phyloP scores from a whole-genome alignment of 2,113 vertebrate species.

The Neodontobutis hainanensis region DNA sequence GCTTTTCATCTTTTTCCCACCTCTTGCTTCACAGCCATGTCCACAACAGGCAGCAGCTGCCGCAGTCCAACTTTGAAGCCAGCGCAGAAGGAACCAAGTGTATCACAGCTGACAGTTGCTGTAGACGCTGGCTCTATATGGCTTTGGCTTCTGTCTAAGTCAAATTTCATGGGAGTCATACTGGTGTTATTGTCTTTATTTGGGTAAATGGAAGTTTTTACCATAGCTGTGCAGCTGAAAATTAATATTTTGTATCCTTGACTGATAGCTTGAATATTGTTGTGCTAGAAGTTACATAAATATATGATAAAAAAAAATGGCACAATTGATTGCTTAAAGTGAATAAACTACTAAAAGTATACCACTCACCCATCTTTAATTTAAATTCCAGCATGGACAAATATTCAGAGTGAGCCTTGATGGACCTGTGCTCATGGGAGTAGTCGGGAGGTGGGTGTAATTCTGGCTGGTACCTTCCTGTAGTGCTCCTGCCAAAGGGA shows the following conservation, averaged over 20 bases:
- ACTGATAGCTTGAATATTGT: background rate
- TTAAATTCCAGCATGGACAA: background rate
- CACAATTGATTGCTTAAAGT: background rate
- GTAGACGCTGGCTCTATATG: background rate
- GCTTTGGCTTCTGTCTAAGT: background rate
- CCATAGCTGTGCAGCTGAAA: too few species aligned
- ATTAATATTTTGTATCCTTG: background rate
- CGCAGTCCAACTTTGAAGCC: background rate
- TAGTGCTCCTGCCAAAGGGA: constrained; percentile 22
- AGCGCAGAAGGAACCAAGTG: background rate
- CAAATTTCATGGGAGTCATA: background rate
- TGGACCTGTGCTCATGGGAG: background rate
- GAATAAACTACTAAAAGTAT: background rate
- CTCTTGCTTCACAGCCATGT: background rate
- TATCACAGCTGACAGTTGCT: background rate
- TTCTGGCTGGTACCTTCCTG: constrained; percentile 12
- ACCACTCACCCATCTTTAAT: constrained; percentile 1
- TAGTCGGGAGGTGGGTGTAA: background rate
- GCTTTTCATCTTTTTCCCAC: constrained; percentile 27
- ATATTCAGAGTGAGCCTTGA: background rate
- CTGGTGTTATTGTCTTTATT: background rate
- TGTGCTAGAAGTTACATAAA: too few species aligned
- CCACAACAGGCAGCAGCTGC: background rate
- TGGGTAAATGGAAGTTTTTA: background rate
- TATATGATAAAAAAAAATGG: too few species aligned